Base-by-base conservation (phyloP, 2,113 vertebrate species). In the Cavia porcellus region DNA sequence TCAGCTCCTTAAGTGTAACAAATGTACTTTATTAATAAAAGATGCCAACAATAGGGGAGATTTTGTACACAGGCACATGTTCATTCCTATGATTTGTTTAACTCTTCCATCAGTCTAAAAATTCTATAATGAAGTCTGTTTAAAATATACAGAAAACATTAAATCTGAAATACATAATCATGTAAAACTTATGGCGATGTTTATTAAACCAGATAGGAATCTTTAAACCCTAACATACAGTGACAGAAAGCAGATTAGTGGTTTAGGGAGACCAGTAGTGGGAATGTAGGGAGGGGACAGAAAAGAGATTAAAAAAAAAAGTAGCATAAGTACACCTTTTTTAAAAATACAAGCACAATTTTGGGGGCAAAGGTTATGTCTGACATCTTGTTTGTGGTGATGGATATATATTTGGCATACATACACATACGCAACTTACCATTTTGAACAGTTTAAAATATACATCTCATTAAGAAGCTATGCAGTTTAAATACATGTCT, bases 41-140 rank as follows among this genome's bases (percentile, higher is more conserved):
- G 45, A 79, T 79, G 45, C 25, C 30, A 47, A 30, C 8, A 50
- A 79, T 77, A 15, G 17, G 2, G 45, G 25, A 30, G 12, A 47
- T 25, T 45, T n/a, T 72, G 42, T 77, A 1, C 32, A 88, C n/a
- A 89, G 4, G 70, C 70, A 68, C 57, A 55, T 2, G 10, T 32
- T 47, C 68, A 89, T 55, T 70, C 30, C 32, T 70, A 62, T 3
- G 28, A 68, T 45, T 57, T 70, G 19, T 19, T 89, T 57, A 70
- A 42, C 91, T 95, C 79, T n/a, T n/a, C 10, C 59, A 3, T 83
- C 79, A 74, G 92, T 74, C 22, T 95, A 83, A 88, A 72, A 52
- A 35, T 62, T 66, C 35, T 94, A 57, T 35, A 95, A 75, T 42
- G 52, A n/a, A 86, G 55, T 1, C 25, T 86, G 24, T 57, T 61